Base-by-base conservation (phyloP, 2,113 vertebrate species). In the Rhinolophus sinicus region DNA sequence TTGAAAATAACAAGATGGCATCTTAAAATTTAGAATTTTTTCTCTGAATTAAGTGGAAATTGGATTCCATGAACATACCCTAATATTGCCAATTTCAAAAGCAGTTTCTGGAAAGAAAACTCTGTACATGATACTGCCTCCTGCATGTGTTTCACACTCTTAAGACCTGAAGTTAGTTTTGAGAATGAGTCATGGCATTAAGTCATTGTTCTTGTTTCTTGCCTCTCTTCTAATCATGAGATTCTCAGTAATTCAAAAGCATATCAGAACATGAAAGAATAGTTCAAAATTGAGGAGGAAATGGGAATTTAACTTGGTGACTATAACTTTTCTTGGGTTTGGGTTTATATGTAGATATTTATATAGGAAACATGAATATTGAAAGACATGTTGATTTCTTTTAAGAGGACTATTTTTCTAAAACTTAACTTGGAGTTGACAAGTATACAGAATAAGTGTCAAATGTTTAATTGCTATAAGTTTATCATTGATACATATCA, bases 71-170 rank as follows among this genome's bases (percentile, higher is more conserved):
- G 93, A 94, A 89, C 62, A 64, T 67, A 70, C 15, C 26, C 40
- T 38, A 38, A 21, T 82, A 72, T 11, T 78, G 64, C 22, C n/a
- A 13, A 38, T 80, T 91, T 83, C 24, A 44, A 72, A 84, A 64
- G 10, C 35, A 93, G 35, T 82, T 88, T 94, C 85, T 95, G 35
- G 81, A 91, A 94, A 86, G 72, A 81, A 92, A 72, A 62, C n/a
- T 47, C 67, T 22, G 3, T n/a, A 10, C 1, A 11, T 85, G 56
- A 62, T 56, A 65, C 38, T 73, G 58, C 19, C 6, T 94, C 54
- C 50, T 85, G 54, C 0, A 0, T 85, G 50, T 88, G 50, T 91
- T 93, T 95, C 60, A 91, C 65, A 88, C n/a, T 80, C 11, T n/a
- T n/a, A 14, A 30, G 83, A 73, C 40, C 56, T 40, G 14, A 64